Evolutionary conservation across 1,140 invertebrate species (phyloP), one percentile per base, ranked within the genome.

Genomic region (Drosophila cardini): DNA sequence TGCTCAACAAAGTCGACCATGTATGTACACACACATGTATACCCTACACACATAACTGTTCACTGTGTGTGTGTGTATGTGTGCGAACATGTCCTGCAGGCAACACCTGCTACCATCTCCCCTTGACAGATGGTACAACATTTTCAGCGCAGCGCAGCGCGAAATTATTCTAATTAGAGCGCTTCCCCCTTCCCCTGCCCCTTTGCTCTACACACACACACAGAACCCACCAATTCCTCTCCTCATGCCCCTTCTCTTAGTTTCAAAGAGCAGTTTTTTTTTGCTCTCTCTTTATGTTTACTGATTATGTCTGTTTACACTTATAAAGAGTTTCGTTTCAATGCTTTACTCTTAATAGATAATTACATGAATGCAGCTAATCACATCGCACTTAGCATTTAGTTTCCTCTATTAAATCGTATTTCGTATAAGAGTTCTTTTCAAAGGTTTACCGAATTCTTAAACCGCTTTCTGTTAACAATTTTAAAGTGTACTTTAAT

Each of bases 81-180:
- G 45, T 72, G 32, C 72, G 32, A 50, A 46, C 38, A 26, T 69
- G 71, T 79, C 80, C 80, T 84, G 68, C 80, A 79, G 80, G 76
- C 80, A 84, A 42, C 16, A 70, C 75, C 64, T 75, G 67, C 38
- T 48, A 64, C 60, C 58, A 48, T 40, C 68, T 43, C 34, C 61
- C 61, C 36, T 43, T 72, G 48, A 63, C 79, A 87, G 83, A 72
- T 81, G 83, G 65, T 65, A 61, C 38, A 72, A 77, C 76, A 81
- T 83, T 77, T 86, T 46, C 68, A 73, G 56, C 83, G 83, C 83
- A 86, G 69, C 72, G 79, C 76, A 86, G 83, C 83, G 83, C 72
- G 71, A 87, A 86, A 86, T 86, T 86, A 86, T 86, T 86, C 83
- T 86, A 86, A 86, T 86, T 86, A 86, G 83, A 69, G 57, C 70